Evolutionary conservation across 2,113 vertebrate species (phyloP).

Genomic region (Chrysochloris asiatica): DNA sequence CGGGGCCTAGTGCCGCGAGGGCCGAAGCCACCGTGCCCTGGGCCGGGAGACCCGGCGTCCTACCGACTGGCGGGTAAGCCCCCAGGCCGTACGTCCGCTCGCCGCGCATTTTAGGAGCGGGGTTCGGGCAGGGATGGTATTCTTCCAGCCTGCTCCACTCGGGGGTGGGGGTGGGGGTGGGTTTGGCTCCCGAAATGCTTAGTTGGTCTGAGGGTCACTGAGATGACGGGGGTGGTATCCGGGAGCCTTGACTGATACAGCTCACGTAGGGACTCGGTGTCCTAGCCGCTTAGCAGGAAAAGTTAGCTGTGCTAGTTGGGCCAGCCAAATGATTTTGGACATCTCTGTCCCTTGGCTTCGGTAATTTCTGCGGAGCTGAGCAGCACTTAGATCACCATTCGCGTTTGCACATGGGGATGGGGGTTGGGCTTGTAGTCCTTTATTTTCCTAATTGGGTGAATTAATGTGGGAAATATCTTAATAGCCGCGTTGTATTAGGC

Average conservation of each 20-base stretch:
- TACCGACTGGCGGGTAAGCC: neutral
- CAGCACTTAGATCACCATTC: neutral
- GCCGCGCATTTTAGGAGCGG: neutral
- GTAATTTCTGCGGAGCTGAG: neutral
- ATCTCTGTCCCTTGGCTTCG: neutral
- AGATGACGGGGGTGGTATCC: neutral
- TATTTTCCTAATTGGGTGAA: neutral
- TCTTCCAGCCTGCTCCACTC: neutral
- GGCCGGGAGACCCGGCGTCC: neutral
- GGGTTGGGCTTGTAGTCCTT: neutral
- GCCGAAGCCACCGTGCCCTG: neutral
- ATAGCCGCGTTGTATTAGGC: rapidly evolving
- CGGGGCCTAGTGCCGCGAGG: neutral
- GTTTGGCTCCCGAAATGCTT: too few species aligned
- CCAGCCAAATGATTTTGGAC: neutral
- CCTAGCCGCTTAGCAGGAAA: neutral
- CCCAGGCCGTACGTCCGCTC: neutral
- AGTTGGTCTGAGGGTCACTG: rapidly evolving
- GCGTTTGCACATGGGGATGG: neutral
- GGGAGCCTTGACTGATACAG: neutral
- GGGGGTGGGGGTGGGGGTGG: too few species aligned
- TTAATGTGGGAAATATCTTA: neutral
- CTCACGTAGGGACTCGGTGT: neutral
- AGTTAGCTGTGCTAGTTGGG: neutral
- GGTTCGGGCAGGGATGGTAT: neutral